phyloP scores from a whole-genome alignment of 2,797 vertebrate genomes.

The Crypturellus tataupa region DNA sequence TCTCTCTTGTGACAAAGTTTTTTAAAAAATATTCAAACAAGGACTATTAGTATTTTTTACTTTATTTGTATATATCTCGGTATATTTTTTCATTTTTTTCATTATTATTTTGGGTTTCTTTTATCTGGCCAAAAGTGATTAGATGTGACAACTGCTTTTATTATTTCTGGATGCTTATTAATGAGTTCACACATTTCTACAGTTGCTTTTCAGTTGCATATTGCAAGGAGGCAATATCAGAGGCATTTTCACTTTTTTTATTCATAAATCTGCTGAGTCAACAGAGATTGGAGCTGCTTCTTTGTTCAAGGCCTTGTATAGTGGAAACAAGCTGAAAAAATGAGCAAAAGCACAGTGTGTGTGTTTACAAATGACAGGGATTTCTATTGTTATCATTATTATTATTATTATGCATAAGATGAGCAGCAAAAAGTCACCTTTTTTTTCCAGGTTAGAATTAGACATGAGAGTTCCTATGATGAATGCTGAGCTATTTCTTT shows the following conservation, averaged over 20 bases:
- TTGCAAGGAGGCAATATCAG: conserved; percentile 62
- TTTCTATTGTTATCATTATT: conserved; percentile 54
- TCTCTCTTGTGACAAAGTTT: conserved; percentile 73
- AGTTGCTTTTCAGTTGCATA: conserved; percentile 51
- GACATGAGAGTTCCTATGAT: conserved; percentile 58
- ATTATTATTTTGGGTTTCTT: conserved; percentile 69
- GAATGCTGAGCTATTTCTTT: conserved; percentile 67
- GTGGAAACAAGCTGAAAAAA: conserved; percentile 68
- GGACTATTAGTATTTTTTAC: conserved; percentile 80
- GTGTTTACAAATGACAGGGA: conserved; percentile 78
- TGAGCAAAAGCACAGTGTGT: conserved; percentile 83
- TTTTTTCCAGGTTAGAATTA: conserved; percentile 43
- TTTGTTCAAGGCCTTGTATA: conserved; percentile 65
- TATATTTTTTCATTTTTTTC: conserved; percentile 61
- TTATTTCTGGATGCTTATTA: conserved; percentile 54
- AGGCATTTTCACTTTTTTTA: conserved; percentile 58
- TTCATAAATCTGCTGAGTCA: conserved; percentile 55
- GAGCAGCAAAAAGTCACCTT: conserved; percentile 29
- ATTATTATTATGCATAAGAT: conserved; percentile 33
- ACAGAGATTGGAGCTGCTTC: conserved; percentile 62
- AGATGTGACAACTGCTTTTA: conserved; percentile 59
- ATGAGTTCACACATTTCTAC: conserved; percentile 38
- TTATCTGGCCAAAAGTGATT: conserved; percentile 69
- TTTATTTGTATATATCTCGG: conserved; percentile 79
- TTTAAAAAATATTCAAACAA: conserved; percentile 68